Percentiles rank a stretch among this genome's conserved stretches.
Conservation (phyloP, 2,888 invertebrate species). For the Rhyacophila evoluta region DNA sequence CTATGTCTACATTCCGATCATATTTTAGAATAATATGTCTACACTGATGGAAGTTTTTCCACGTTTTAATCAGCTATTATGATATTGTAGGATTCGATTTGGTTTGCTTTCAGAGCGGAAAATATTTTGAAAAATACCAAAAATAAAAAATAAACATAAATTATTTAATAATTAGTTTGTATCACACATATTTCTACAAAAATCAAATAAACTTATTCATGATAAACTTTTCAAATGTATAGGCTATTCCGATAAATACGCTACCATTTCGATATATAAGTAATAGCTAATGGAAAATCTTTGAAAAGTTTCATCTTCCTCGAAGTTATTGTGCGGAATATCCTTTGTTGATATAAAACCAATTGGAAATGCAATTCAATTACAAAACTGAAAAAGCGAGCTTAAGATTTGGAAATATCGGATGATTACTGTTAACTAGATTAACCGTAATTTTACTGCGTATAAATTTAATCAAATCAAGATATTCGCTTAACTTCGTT, state of each 20-base stretch:
- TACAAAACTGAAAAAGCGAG: conserved; percentile 42
- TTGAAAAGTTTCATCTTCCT: conserved; percentile 46
- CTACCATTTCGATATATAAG: not conserved
- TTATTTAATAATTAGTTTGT: too few relatives aligned
- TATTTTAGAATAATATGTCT: too few relatives aligned
- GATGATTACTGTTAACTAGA: conserved; percentile 16
- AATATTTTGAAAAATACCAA: too few relatives aligned
- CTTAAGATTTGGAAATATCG: conserved; percentile 23
- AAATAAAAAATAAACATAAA: too few relatives aligned
- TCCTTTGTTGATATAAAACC: conserved; percentile 47
- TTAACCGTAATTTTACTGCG: conserved; percentile 6
- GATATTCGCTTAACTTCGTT: conserved; percentile 2
- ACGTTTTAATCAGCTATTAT: too few relatives aligned
- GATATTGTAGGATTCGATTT: too few relatives aligned
- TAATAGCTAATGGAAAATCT: conserved; percentile 30
- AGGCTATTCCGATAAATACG: not conserved
- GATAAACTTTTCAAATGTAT: not conserved
- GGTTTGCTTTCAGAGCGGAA: too few relatives aligned
- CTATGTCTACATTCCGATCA: too few relatives aligned
- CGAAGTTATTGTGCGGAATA: conserved; percentile 44
- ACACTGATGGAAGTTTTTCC: too few relatives aligned
- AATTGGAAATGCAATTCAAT: conserved; percentile 51
- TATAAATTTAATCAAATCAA: conserved; percentile 22
- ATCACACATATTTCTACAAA: too few relatives aligned
- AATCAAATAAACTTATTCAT: too few relatives aligned